phyloP scores from a whole-genome alignment of 1,140 invertebrate genomes.

The Leucophenga varia region DNA sequence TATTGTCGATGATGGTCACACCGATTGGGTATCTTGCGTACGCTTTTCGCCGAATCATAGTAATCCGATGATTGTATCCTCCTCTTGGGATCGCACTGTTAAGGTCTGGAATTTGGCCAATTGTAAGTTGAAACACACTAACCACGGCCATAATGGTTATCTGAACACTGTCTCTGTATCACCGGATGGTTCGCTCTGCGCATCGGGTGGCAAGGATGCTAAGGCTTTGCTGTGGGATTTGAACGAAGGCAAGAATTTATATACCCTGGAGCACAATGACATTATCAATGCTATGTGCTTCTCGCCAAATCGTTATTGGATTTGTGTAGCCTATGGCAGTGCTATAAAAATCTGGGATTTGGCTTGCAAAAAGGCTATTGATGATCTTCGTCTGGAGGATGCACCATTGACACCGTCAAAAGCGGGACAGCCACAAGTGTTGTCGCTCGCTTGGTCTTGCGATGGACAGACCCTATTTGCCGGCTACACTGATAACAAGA shows the following conservation, averaged over 20 bases:
- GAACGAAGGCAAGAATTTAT: slow-evolving; percentile 99
- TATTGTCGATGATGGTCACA: slow-evolving; percentile 97
- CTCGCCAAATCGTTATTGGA: slow-evolving; percentile 99
- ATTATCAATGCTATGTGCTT: slow-evolving; percentile 98
- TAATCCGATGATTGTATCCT: slow-evolving; percentile 98
- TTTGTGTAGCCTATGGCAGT: slow-evolving; percentile 98
- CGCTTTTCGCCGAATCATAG: slow-evolving; percentile 97
- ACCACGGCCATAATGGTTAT: slow-evolving; percentile 95
- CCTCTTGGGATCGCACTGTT: slow-evolving; percentile 97
- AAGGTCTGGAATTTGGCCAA: slow-evolving; percentile 99
- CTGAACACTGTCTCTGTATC: slow-evolving; percentile 99
- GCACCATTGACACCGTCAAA: slow-evolving; percentile 73
- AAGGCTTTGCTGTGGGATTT: slow-evolving; percentile 99
- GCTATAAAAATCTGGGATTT: slow-evolving; percentile 99
- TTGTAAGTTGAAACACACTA: slow-evolving; percentile 98
- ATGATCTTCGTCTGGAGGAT: slow-evolving; percentile 95
- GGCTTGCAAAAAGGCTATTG: slow-evolving; percentile 99
- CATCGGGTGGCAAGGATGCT: slow-evolving; percentile 99
- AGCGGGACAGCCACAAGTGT: slow-evolving; percentile 90
- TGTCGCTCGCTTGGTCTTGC: slow-evolving; percentile 97
- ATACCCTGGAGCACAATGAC: slow-evolving; percentile 98
- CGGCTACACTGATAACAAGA: slow-evolving; percentile 97
- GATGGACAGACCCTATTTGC: slow-evolving; percentile 99
- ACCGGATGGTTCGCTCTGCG: slow-evolving; percentile 98
- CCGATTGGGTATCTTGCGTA: slow-evolving; percentile 99